These are phyloP conservation scores for Hydropotes inermis DNA, from an alignment of 2,113 vertebrate species.

Conservation along the genomic window DNA sequence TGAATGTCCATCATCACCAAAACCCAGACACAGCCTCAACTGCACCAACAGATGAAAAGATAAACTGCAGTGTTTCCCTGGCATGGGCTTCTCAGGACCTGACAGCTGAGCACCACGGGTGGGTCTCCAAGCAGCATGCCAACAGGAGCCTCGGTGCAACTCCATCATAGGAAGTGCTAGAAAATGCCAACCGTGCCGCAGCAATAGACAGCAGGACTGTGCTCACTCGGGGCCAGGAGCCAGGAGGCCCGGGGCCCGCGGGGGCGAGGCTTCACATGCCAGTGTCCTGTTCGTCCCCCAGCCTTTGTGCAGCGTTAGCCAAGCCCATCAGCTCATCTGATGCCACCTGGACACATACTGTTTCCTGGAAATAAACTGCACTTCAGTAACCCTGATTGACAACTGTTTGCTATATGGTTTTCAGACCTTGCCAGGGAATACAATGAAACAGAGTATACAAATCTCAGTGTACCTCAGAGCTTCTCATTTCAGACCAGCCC, in stretches of 20 bases:
- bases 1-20: neutral
- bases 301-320: neutral
- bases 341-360: accelerated
- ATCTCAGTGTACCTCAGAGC: neutral
- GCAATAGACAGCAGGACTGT: too few relatives aligned
- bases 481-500: neutral
- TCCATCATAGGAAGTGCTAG: neutral
- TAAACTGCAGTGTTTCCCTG: accelerated
- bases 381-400: neutral
- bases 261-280: accelerated
- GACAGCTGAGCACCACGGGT: accelerated
- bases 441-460: accelerated
- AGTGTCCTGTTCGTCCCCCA: accelerated
- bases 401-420: neutral
- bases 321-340: neutral
- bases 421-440: neutral
- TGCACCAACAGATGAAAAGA: neutral
- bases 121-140: too few relatives aligned
- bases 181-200: neutral
- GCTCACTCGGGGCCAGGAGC: accelerated
- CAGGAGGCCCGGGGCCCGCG: neutral
- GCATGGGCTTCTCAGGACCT: too few relatives aligned
- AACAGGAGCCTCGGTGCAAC: too few relatives aligned
- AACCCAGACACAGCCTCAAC: neutral
- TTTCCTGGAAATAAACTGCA: accelerated